phyloP scores from a whole-genome alignment of 2,888 invertebrate species.

The Mellilla xanthometata region DNA sequence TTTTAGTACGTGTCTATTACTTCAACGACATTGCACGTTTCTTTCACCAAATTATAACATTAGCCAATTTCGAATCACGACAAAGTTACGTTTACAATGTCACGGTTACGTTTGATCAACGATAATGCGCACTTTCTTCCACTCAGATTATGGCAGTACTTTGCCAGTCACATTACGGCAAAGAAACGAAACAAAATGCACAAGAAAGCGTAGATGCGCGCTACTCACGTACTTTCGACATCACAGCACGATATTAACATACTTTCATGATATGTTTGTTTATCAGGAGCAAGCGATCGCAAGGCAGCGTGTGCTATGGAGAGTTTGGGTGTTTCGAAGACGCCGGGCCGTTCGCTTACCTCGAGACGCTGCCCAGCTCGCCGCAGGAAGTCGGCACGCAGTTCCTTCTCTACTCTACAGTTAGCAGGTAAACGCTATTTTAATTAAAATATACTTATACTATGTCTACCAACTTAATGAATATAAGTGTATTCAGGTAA shows the following conservation, averaged over 20 bases:
- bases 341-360: slow-evolving; percentile 93
- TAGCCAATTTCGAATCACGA: no score
- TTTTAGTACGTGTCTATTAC: no score
- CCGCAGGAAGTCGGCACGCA: slow-evolving; percentile 94
- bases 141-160: slow-evolving; percentile 14
- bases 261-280: slow-evolving; percentile 4
- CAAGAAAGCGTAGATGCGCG: slow-evolving; percentile 23
- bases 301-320: slow-evolving; percentile 92
- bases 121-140: slow-evolving; percentile 7
- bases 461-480: no score
- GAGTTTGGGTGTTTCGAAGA: slow-evolving; percentile 96
- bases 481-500: no score
- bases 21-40: no score
- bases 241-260: slow-evolving; percentile 19
- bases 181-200: slow-evolving; percentile 23
- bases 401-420: slow-evolving; percentile 89
- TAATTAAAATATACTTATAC: no score
- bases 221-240: slow-evolving; percentile 22
- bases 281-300: slow-evolving; percentile 87
- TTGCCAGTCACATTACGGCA: slow-evolving; percentile 7
- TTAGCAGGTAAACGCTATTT: slow-evolving; percentile 75
- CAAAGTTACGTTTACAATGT: neutral
- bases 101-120: slow-evolving; percentile 1
- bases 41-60: no score
- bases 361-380: slow-evolving; percentile 93